These are phyloP conservation scores for Synchiropus splendidus DNA, from an alignment of 2,113 vertebrate genomes.

Conservation along the genomic window DNA sequence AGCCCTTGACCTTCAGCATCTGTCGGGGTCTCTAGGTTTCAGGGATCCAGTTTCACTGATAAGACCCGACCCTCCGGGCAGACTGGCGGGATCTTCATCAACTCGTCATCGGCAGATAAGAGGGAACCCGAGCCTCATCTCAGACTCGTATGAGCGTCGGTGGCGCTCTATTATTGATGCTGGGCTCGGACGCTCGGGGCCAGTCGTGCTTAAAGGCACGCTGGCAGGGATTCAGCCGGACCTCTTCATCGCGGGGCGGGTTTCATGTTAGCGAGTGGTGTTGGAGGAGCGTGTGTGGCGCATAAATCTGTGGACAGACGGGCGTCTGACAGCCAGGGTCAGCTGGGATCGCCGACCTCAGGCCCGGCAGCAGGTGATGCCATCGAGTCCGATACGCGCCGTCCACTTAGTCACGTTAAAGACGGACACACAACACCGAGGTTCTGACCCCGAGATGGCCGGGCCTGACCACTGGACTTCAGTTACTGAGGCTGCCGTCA, in stretches of 20 bases:
- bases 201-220: no score
- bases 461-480: constrained; percentile 3
- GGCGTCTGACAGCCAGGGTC: neutral
- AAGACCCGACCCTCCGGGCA: constrained; percentile 8
- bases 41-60: constrained; percentile 26
- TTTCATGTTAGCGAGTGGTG: no score
- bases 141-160: no score
- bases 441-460: constrained; percentile 13
- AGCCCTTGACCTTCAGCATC: constrained; percentile 47
- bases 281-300: no score
- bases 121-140: neutral
- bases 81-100: neutral
- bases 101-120: neutral
- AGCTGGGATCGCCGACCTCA: constrained; percentile 2
- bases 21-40: constrained; percentile 24
- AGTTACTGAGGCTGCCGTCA: constrained; percentile 4
- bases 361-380: constrained; percentile 3
- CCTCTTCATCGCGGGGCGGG: no score
- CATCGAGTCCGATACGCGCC: constrained; percentile 3
- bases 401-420: constrained; percentile 9
- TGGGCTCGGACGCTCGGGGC: no score
- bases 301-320: neutral
- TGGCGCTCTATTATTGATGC: no score
- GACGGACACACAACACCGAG: constrained; percentile 10
- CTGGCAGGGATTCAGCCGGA: no score